These are phyloP conservation scores for Drosophila dives DNA, from an alignment of 2,888 invertebrate species.

Conservation along the genomic window DNA sequence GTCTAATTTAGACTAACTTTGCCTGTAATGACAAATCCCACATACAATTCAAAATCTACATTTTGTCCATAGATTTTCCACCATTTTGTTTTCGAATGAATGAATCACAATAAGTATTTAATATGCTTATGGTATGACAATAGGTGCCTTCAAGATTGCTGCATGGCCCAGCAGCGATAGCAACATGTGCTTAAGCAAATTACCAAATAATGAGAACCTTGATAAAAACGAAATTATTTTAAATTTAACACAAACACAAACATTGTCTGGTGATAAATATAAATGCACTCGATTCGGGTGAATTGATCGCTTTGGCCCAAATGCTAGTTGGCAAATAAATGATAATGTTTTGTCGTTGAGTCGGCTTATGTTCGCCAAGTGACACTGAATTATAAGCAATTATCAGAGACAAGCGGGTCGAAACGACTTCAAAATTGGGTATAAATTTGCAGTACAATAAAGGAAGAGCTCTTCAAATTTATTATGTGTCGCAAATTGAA, in stretches of 20 bases:
- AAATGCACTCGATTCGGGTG: constrained; percentile 49
- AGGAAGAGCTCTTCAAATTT: constrained; percentile 52
- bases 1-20: constrained; percentile 2
- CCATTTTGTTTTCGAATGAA: constrained; percentile 32
- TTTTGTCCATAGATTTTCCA: constrained; percentile 3
- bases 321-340: constrained; percentile 48
- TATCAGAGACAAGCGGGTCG: constrained; percentile 74
- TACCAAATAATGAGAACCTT: constrained; percentile 53
- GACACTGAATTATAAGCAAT: constrained; percentile 81
- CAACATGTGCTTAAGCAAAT: constrained; percentile 44
- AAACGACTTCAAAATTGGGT: constrained; percentile 73
- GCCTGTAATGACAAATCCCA: neutral
- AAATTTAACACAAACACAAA: constrained; percentile 19
- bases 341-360: constrained; percentile 59
- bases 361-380: constrained; percentile 71
- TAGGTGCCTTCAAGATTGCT: constrained; percentile 57
- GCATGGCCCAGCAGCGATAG: constrained; percentile 26
- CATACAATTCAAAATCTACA: neutral
- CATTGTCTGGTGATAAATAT: constrained; percentile 38
- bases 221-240: constrained; percentile 35
- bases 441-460: constrained; percentile 63
- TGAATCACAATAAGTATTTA: constrained; percentile 58
- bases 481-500: constrained; percentile 36
- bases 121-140: constrained; percentile 52
- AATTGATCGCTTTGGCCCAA: constrained; percentile 60